Evolutionary conservation across 2,797 vertebrate genomes (phyloP), one percentile per base, ranked within the genome.

Genomic region (Jordanella pulchra): DNA sequence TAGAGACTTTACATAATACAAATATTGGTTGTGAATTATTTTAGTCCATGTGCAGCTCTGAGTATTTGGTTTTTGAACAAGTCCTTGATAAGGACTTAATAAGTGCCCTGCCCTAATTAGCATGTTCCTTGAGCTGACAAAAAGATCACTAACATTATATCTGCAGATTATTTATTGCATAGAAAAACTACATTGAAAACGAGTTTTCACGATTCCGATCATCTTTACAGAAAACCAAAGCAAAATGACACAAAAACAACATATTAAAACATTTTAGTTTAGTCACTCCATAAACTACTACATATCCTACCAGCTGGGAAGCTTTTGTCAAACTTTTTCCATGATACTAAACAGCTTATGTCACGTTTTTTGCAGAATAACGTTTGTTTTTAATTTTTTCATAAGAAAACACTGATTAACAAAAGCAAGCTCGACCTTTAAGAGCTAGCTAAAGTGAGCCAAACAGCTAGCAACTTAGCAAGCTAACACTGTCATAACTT

Each of bases 371-470:
- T 42, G 23, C 25, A 21, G 6, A 30, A 30, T 23, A 32, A 11
- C 3, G 21, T 42, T 18, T 5, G 17, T 25, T 17, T 63, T 25
- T 23, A 13, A 56, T 4, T n/a, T 25, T 4, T 23, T 4, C 1
- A 60, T 4, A 12, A 9, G 28, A 3, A 47, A 66, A 69, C 15
- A 39, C 56, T 56, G 4, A 1, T 1, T 0, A 48, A 67, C 47
- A 13, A 64, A 39, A 42, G 14, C 14, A 3, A 47, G 11, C 35
- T 60, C 12, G 39, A 61, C 39, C 17, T 50, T 6, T 54, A 25
- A 25, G 11, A 73, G 71, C 79, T 83, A 85, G 79, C 82, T 78
- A 53, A 58, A 23, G 27, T 74, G 71, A 78, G 77, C 69, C 39
- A 25, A 35, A 39, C 23, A 30, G 64, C 42, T 70, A 78, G 67